Base-by-base conservation (phyloP, 37 sponge, comb jelly and placozoan genomes). In the Ianthella basta region DNA sequence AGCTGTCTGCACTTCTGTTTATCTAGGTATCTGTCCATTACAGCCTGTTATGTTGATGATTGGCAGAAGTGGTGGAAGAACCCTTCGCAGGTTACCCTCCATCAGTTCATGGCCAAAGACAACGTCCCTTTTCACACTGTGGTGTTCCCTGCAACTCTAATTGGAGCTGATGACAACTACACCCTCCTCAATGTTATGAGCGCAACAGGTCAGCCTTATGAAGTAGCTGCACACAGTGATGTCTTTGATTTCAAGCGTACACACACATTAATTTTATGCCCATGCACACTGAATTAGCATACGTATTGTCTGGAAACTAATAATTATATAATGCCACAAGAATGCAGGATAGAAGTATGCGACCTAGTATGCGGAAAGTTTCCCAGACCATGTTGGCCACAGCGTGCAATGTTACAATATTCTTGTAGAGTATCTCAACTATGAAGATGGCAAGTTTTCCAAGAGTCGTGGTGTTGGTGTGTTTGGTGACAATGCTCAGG, bases 41-140 rank as follows among this genome's bases (percentile, higher is more conserved):
- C 93, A 29, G 93, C 96, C 55, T 81, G 86, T 70, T 93, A 96
- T 80, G 90, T 84, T 55, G 68, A 87, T 13, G 75, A 93, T 34
- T 96, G 96, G 96, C 93, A 96, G 66, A 34, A 88, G 67, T 96
- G 93, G 93, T 96, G 96, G 96, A 96, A 96, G 83, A 91, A 93
- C 44, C 96, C 96, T 18, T 60, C 90, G 18, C 72, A 85, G 56
- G 92, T 92, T 3, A 55, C 66, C 25, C 82, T 92, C 5, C 81
- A 88, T 34, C 86, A 92, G 77, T 92, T 95, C 73, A 95, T 95
- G 92, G 96, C 92, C 40, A 95, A 95, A 59, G 96, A 95, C 82
- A 95, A 95, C 74, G 89, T 95, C 15, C 93, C 96, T n/a, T 95
- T 95, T 80, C 96, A 95, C 56, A 86, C 86, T 0, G 89, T 92